phyloP scores from a whole-genome alignment of 2,888 invertebrate genomes.

The Nephrotoma appendiculata region DNA sequence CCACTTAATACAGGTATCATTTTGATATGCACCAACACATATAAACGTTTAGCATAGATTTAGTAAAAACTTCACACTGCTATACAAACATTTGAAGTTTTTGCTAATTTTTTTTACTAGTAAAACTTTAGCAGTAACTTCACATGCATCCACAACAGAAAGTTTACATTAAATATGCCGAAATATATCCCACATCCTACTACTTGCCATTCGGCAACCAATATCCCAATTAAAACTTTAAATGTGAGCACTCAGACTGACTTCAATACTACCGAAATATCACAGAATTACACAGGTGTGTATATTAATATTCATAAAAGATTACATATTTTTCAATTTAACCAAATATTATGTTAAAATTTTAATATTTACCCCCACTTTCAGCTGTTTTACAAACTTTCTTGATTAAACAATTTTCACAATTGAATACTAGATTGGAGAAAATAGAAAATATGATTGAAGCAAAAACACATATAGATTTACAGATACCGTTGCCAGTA shows the following conservation, averaged over 20 bases:
- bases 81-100: no score
- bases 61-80: no score
- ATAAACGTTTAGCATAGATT: no score
- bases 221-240: not conserved
- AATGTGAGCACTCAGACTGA: not conserved
- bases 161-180: not conserved
- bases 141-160: no score
- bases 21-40: no score
- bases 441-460: not conserved
- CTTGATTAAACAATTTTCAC: not conserved
- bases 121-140: no score
- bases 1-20: no score
- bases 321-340: no score
- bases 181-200: not conserved
- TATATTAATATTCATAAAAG: no score
- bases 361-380: not conserved
- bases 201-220: not conserved
- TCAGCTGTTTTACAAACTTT: not conserved
- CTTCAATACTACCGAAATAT: not conserved
- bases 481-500: not conserved
- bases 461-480: no score
- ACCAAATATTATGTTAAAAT: no score
- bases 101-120: no score
- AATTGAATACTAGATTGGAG: not conserved
- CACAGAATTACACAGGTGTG: not conserved